Evolutionary conservation across 2,797 vertebrate genomes (phyloP).

Genomic region (Botia almorhae): DNA sequence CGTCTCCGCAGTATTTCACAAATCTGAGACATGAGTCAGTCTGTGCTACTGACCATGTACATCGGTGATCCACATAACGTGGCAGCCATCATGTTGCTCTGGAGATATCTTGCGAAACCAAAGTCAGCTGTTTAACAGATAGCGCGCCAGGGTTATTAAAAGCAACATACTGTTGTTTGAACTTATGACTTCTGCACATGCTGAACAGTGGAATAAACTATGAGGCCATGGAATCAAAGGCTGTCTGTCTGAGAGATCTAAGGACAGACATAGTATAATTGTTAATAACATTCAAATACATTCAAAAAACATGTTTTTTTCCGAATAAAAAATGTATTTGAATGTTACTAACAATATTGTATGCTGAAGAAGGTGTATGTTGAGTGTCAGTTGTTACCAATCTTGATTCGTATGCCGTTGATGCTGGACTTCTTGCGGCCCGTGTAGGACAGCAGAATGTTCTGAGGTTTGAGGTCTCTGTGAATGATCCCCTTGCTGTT

Average conservation of each 20-base stretch:
- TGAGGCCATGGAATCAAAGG: slow-evolving; percentile 35
- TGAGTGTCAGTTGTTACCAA: slow-evolving; percentile 77
- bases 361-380: not conserved
- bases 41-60: slow-evolving; percentile 90
- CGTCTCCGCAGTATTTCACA: not conserved
- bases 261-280: too few relatives aligned
- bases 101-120: slow-evolving; percentile 96
- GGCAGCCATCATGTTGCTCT: slow-evolving; percentile 99
- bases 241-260: not conserved
- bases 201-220: not conserved
- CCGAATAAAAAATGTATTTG: too few relatives aligned
- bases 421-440: slow-evolving; percentile 87
- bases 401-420: slow-evolving; percentile 94
- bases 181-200: slow-evolving; percentile 39
- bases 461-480: slow-evolving; percentile 94
- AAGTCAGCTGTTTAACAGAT: slow-evolving; percentile 87
- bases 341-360: not conserved
- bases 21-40: slow-evolving; percentile 13
- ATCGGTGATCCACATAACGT: slow-evolving; percentile 96
- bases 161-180: slow-evolving; percentile 45
- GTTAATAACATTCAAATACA: not conserved
- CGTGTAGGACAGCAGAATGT: slow-evolving; percentile 90
- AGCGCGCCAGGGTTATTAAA: slow-evolving; percentile 51
- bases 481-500: slow-evolving; percentile 97
- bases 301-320: too few relatives aligned